These are phyloP conservation scores for Apis dorsata DNA, from an alignment of 1,140 invertebrate species.

Conservation along the genomic window DNA sequence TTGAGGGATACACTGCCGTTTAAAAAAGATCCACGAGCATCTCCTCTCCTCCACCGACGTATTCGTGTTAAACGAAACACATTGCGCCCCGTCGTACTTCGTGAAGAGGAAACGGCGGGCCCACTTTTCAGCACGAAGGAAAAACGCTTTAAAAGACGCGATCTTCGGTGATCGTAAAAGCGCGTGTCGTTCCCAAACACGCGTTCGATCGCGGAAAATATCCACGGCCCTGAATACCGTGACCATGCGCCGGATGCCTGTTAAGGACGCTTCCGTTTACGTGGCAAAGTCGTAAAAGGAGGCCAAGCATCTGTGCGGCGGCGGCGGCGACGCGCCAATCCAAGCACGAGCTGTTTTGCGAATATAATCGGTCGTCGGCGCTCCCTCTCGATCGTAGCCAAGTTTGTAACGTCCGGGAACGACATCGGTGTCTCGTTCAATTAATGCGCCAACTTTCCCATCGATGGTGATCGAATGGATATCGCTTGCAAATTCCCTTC, in stretches of 20 bases:
- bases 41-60: too few relatives aligned
- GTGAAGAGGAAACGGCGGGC: constrained; percentile 9
- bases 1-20: neutral
- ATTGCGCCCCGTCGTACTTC: neutral
- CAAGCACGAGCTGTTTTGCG: constrained; percentile 27
- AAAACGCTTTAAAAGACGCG: neutral
- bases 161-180: constrained; percentile 30
- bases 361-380: constrained; percentile 43
- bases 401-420: constrained; percentile 32
- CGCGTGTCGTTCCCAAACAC: neutral
- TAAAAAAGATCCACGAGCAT: neutral
- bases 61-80: neutral
- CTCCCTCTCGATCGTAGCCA: constrained; percentile 49
- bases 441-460: constrained; percentile 36
- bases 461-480: constrained; percentile 7
- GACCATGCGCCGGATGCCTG: constrained; percentile 23
- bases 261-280: constrained; percentile 52
- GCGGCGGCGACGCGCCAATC: constrained; percentile 3
- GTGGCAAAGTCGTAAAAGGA: constrained; percentile 34
- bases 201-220: constrained; percentile 24
- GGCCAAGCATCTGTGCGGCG: constrained; percentile 5
- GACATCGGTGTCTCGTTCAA: constrained; percentile 21
- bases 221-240: neutral
- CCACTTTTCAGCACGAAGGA: constrained; percentile 6
- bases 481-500: too few relatives aligned